Base-by-base conservation (phyloP, 2,113 vertebrate species). In the Pitta sordida region DNA sequence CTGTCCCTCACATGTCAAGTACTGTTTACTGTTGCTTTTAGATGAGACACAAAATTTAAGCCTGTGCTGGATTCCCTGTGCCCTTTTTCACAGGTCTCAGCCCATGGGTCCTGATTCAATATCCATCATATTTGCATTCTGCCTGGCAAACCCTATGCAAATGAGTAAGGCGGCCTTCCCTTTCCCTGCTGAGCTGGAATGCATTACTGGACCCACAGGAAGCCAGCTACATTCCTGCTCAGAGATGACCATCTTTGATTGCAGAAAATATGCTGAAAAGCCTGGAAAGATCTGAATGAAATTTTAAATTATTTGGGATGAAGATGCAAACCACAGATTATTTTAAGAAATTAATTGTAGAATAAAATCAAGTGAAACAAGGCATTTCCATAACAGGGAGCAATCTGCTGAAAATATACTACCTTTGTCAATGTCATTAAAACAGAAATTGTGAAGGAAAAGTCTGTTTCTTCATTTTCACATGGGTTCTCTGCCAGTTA, bases 211-310 rank as follows among this genome's bases (percentile, higher is more conserved):
- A 65, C 65, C 63, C 73, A 63, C 6, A 3, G 60, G 53, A 53
- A 90, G 64, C 58, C 65, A 84, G 58, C 36, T 21, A 65, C 4
- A 10, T 75, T 84, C 68, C 80, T 70, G 73, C 65, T 82, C 77
- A 73, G 49, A 86, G n/a, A n/a, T 27, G 26, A 91, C 44, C 73
- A 15, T 63, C 48, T 44, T 81, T 84, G 60, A 94, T 48, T 49
- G 36, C 77, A 94, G 48, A 92, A 89, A 93, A 87, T 32, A 75
- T 13, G 34, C 26, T 79, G 53, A 78, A 86, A 95, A 86, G 52
- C 32, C 65, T 89, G 74, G 62, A 88, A 84, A 82, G 24, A 53
- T 11, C 44, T 90, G 77, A 41, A 1, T 3, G 32, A 41, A 91
- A 84, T 84, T 58, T 93, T 74, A 56, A 84, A 92, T 43, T 3